These are phyloP conservation scores for Pimephales promelas DNA, from an alignment of 2,113 vertebrate genomes.

Conservation along the genomic window DNA sequence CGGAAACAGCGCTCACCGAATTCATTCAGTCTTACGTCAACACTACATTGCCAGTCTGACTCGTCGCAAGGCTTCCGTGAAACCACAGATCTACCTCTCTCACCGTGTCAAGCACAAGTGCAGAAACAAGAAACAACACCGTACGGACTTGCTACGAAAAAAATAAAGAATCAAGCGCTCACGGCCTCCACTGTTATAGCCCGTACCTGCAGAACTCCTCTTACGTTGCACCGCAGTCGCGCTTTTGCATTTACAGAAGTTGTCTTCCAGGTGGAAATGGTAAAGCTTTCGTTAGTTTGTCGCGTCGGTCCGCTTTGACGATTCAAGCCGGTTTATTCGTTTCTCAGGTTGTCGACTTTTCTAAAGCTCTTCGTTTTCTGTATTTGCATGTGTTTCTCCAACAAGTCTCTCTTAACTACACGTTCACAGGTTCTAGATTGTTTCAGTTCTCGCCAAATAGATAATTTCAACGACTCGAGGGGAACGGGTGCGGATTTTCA, in stretches of 20 bases:
- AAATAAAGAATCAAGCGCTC: not conserved
- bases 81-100: slow-evolving; percentile 32
- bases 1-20: not conserved
- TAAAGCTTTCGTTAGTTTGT: not conserved
- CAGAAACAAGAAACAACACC: not conserved
- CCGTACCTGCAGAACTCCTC: not conserved
- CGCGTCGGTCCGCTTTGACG: not conserved
- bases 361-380: not conserved
- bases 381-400: not conserved
- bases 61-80: not conserved
- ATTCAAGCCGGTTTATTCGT: not conserved
- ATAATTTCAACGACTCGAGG: not conserved
- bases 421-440: not conserved
- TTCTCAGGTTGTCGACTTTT: not conserved
- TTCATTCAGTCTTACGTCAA: not conserved
- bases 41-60: slow-evolving; percentile 5
- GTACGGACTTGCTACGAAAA: not conserved
- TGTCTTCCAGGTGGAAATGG: not conserved
- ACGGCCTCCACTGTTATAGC: not conserved
- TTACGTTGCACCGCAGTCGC: not conserved
- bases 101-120: slow-evolving; percentile 26
- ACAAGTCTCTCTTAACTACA: not conserved
- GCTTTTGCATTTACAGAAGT: not conserved
- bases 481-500: not conserved
- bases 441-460: not conserved